Evolutionary conservation across 2,113 vertebrate genomes (phyloP).

Genomic region (Colaptes auratus): DNA sequence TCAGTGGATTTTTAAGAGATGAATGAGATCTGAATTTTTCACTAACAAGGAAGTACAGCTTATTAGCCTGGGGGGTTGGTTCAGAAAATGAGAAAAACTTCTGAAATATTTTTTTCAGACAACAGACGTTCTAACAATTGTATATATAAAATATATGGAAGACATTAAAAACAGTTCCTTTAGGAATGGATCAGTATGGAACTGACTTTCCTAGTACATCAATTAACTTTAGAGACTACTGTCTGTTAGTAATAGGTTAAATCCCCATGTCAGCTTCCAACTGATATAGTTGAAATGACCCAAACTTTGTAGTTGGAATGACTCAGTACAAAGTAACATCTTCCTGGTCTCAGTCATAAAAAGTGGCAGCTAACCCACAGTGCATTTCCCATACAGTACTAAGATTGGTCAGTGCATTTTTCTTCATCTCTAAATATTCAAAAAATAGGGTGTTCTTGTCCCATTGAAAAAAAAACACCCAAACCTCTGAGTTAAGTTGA

Average conservation of each 20-base stretch:
- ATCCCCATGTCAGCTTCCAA: background rate
- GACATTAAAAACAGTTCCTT: background rate
- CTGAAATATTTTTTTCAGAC: background rate
- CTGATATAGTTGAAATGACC: background rate
- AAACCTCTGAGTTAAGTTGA: background rate
- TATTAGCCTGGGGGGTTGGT: background rate
- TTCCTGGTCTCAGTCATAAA: background rate
- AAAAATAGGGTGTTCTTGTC: background rate
- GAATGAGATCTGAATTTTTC: background rate
- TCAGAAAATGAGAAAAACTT: background rate
- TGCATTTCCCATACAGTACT: background rate
- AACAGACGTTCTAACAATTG: background rate
- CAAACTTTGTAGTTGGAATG: background rate
- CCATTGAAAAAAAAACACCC: background rate
- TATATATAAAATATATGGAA: background rate
- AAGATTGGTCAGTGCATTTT: background rate
- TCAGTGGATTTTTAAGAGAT: background rate
- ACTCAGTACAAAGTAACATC: background rate
- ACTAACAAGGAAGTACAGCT: rapidly evolving
- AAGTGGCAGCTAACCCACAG: background rate
- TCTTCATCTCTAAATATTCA: background rate
- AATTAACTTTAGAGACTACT: background rate
- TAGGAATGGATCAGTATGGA: background rate
- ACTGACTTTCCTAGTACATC: background rate
- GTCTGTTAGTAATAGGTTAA: background rate